Evolutionary conservation across 1,140 invertebrate species (phyloP), one percentile per base, ranked within the genome.

Genomic region (Aricia agestis): DNA sequence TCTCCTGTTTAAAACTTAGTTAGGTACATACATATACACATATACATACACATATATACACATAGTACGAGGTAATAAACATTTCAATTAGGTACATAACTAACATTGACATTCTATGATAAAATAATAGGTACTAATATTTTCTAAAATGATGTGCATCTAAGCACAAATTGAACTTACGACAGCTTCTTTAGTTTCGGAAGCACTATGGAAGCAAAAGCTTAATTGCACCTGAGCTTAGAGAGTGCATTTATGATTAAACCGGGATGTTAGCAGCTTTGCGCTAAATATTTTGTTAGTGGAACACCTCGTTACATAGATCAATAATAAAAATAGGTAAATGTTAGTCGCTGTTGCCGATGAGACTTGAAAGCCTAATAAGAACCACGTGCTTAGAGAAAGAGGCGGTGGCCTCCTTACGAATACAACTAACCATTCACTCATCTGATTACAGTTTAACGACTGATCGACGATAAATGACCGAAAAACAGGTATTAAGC

Each of bases 231-330:
- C 45, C 45, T 52, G 45, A 11, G 45, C 45, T 52, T 13, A 15
- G 45, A 52, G 45, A 52, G 45, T 52, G 45, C 45, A 52, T 52
- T 42, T 42, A 42, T 42, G 41, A 52, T 52, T 52, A 52, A 52
- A 13, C 45, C 45, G 6, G 45, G 45, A 52, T 52, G 45, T 52
- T 52, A 52, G 13, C 7, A 52, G 13, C 6, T 52, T 52, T 52
- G 45, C 13, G 13, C 45, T 13, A 11, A 52, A 52, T 15, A 52
- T 52, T 52, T 52, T 52, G 45, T 52, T 52, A 52, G 45, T 52
- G 13, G 45, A 52, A 52, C 45, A 15, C 45, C 45, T 15, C 9
- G 10, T 52, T 52, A 52, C 45, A 11, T 52, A 52, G 11, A 13
- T 52, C 10, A 15, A 52, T 52, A 52, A 52, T 52, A 52, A 52